phyloP scores from a whole-genome alignment of 2,113 vertebrate species.

The Rousettus leschenaultii region DNA sequence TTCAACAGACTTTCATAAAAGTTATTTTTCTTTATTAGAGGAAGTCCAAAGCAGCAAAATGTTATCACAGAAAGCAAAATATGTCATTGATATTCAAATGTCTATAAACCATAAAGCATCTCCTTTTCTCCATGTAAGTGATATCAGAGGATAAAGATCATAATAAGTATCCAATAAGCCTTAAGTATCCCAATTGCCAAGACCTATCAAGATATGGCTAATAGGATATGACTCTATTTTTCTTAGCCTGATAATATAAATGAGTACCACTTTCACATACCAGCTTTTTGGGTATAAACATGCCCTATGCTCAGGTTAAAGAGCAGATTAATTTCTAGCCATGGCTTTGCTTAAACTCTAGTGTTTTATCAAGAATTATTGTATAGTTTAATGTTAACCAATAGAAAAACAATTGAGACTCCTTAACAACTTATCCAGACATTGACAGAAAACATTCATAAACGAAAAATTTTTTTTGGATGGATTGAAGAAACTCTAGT shows the following conservation, averaged over 20 bases:
- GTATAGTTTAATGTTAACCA: conserved; percentile 51
- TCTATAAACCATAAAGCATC: background rate
- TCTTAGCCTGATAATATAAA: background rate
- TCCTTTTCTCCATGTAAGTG: background rate
- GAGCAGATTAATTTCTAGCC: background rate
- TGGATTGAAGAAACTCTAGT: conserved; percentile 44
- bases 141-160: background rate
- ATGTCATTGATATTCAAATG: background rate
- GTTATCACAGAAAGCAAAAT: background rate
- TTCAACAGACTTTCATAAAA: background rate
- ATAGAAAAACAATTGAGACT: conserved; percentile 29
- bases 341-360: conserved; percentile 20
- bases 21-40: background rate
- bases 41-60: background rate
- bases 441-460: conserved; percentile 66
- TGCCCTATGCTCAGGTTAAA: conserved; percentile 6
- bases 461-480: conserved; percentile 33
- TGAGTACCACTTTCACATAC: background rate
- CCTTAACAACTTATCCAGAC: conserved; percentile 63
- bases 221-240: background rate
- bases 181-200: background rate
- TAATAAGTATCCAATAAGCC: background rate
- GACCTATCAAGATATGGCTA: background rate
- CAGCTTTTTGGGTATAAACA: background rate
- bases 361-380: conserved; percentile 38